Percentiles rank a stretch among this genome's conserved stretches.
Evolutionary conservation across 2,797 vertebrate genomes (phyloP).

Genomic region (Podargus strigoides): DNA sequence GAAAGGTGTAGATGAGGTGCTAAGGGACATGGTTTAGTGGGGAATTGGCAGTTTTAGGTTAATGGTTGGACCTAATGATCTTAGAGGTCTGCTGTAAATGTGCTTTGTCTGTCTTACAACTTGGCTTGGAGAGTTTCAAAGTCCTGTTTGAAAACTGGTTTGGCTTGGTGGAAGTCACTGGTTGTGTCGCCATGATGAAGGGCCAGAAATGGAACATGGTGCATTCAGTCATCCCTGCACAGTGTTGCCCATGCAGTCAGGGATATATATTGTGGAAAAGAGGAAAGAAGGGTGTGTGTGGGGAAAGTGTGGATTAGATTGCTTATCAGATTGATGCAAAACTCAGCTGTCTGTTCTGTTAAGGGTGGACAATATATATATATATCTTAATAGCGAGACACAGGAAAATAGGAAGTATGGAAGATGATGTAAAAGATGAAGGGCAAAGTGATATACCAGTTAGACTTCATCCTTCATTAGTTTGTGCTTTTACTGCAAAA

Average conservation of each 20-base stretch:
- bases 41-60: no score
- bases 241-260: accelerated
- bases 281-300: no score
- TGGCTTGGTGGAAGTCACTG: neutral
- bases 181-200: neutral
- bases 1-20: no score
- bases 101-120: neutral
- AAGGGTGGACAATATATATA: no score
- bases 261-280: neutral
- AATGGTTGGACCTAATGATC: no score
- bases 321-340: neutral
- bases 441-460: neutral
- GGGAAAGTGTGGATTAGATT: accelerated
- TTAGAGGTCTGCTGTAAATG: no score
- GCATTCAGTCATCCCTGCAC: accelerated
- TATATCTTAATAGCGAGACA: neutral
- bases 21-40: no score
- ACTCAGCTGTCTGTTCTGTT: neutral
- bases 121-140: neutral
- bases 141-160: neutral
- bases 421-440: neutral
- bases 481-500: neutral
- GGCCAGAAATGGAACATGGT: neutral
- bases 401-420: neutral
- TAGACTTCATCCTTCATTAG: neutral